Evolutionary conservation across 2,113 vertebrate species (phyloP).

Genomic region (Neotoma lepida): DNA sequence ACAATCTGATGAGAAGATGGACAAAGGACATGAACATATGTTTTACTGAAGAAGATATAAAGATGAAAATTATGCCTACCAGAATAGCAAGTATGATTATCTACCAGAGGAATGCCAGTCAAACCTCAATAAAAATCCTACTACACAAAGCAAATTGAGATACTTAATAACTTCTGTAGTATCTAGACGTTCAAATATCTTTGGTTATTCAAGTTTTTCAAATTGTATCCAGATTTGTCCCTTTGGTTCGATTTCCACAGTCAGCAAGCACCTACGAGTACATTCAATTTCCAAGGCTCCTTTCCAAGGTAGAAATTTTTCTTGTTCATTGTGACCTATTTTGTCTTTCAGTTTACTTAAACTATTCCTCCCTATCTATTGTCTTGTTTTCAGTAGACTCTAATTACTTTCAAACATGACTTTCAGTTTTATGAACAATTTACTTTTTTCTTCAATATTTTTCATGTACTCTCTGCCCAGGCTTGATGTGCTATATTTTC

Average conservation of each 20-base stretch:
- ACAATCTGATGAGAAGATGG: background rate
- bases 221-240: background rate
- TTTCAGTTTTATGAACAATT: background rate
- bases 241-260: background rate
- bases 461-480: background rate
- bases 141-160: background rate
- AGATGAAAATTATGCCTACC: background rate
- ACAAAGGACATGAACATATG: background rate
- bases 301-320: background rate
- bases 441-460: background rate
- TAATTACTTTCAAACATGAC: background rate
- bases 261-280: background rate
- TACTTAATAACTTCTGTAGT: background rate
- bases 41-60: background rate
- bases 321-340: background rate
- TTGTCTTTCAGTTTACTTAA: background rate
- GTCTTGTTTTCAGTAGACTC: background rate
- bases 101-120: background rate
- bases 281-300: background rate
- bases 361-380: background rate
- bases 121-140: background rate
- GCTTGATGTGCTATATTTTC: background rate
- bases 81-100: background rate
- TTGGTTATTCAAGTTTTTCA: background rate
- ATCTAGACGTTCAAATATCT: background rate